Evolutionary conservation across 2,888 invertebrate species (phyloP).

Genomic region (Hirudinaria manillensis): DNA sequence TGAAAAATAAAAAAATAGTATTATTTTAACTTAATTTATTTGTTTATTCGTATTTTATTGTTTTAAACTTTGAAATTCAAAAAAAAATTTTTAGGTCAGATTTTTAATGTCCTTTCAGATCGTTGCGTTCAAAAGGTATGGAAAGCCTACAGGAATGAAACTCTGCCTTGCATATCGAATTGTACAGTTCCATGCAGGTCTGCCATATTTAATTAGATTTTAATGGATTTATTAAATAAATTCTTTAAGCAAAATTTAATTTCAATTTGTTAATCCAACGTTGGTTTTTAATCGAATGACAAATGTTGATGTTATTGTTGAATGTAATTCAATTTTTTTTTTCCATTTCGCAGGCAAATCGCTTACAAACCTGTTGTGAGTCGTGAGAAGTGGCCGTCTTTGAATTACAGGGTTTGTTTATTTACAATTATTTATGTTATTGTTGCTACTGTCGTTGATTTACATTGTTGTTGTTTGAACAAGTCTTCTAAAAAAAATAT

Average conservation of each 20-base stretch:
- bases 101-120: neutral
- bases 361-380: conserved; percentile 23
- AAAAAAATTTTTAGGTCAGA: no score
- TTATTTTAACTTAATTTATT: no score
- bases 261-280: neutral
- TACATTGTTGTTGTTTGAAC: no score
- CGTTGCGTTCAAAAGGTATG: conserved; percentile 9
- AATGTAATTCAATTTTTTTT: conserved; percentile 12
- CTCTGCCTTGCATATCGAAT: neutral
- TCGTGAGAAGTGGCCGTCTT: conserved; percentile 29
- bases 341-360: conserved; percentile 13
- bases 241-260: neutral
- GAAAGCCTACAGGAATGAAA: conserved; percentile 19
- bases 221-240: neutral
- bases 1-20: no score
- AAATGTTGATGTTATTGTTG: no score
- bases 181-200: conserved; percentile 27
- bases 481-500: no score
- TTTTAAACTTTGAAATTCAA: no score
- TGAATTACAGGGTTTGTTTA: conserved; percentile 23
- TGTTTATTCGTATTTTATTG: no score
- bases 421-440: neutral
- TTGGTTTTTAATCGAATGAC: neutral
- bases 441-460: neutral
- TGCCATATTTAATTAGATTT: neutral